phyloP scores from a whole-genome alignment of 2,888 invertebrate species.

The Thereva unica region DNA sequence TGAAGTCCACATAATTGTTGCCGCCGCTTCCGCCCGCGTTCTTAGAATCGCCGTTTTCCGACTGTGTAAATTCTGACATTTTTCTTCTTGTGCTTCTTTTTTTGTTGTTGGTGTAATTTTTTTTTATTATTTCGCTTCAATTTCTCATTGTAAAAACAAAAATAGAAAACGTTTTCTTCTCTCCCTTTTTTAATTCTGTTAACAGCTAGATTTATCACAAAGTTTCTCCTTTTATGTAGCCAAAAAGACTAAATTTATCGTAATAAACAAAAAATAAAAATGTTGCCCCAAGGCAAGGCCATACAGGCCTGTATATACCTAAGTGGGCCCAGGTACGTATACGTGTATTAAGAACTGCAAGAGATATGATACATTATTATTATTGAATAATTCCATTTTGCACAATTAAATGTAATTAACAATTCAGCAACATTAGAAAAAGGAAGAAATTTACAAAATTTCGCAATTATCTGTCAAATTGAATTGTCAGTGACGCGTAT shows the following conservation, averaged over 20 bases:
- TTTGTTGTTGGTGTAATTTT: background rate
- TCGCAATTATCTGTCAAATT: too few relatives aligned
- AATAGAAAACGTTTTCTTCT: background rate
- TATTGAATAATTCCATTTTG: too few relatives aligned
- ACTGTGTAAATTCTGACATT: constrained; percentile 14
- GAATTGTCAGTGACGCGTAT: too few relatives aligned
- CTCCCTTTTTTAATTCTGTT: constrained; percentile 2
- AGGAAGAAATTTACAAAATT: too few relatives aligned
- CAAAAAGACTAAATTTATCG: background rate
- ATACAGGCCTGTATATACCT: constrained; percentile 23
- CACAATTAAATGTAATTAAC: too few relatives aligned
- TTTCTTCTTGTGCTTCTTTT: constrained; percentile 3
- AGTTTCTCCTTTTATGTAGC: constrained; percentile 11
- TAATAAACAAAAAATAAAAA: constrained; percentile 19
- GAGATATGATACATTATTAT: background rate
- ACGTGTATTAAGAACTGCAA: constrained; percentile 19
- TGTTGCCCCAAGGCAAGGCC: constrained; percentile 33
- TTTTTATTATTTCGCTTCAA: constrained; percentile 1
- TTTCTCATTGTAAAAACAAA: background rate
- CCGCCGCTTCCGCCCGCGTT: background rate
- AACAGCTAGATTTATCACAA: constrained; percentile 17
- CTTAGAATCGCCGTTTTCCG: background rate
- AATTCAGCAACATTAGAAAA: too few relatives aligned
- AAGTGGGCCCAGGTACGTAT: constrained; percentile 24
- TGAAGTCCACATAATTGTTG: constrained; percentile 55